phyloP scores from a whole-genome alignment of 2,113 vertebrate species.

The Rafetus swinhoei region DNA sequence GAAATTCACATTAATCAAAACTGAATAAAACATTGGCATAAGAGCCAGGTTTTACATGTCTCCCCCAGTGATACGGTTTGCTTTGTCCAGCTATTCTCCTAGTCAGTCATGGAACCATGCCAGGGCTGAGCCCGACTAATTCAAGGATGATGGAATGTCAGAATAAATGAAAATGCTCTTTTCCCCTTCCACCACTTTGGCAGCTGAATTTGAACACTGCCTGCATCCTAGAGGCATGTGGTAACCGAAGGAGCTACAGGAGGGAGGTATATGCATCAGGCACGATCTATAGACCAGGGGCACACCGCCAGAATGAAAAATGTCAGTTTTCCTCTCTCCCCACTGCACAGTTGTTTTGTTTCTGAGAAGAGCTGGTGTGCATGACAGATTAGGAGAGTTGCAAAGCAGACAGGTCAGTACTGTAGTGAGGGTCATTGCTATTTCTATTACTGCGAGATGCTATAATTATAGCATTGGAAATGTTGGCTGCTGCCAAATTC shows the following conservation, averaged over 20 bases:
- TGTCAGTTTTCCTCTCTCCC: neutral
- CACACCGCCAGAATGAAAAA: accelerated
- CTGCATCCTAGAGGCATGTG: neutral
- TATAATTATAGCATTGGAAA: constrained; percentile 60
- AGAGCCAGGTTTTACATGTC: neutral
- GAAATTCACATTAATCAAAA: neutral
- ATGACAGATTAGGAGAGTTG: constrained; percentile 9
- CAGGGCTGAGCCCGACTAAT: neutral
- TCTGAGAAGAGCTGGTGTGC: neutral
- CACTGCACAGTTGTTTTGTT: accelerated
- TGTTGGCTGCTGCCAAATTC: constrained; percentile 23
- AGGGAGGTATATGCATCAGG: neutral
- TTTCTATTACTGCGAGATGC: constrained; percentile 16
- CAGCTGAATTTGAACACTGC: neutral
- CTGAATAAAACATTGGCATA: neutral
- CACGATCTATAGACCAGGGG: neutral
- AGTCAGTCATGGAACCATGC: neutral
- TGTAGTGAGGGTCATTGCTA: neutral
- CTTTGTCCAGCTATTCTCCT: no score
- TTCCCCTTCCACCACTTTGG: neutral
- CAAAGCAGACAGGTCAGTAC: neutral
- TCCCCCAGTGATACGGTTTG: no score
- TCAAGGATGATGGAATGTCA: neutral
- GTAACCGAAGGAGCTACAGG: accelerated
- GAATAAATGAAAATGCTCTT: neutral